A percentile compares a stretch with the other conserved stretches of the same genome.
Conservation (phyloP, 2,888 invertebrate species). For the Lasioglossum morio region DNA sequence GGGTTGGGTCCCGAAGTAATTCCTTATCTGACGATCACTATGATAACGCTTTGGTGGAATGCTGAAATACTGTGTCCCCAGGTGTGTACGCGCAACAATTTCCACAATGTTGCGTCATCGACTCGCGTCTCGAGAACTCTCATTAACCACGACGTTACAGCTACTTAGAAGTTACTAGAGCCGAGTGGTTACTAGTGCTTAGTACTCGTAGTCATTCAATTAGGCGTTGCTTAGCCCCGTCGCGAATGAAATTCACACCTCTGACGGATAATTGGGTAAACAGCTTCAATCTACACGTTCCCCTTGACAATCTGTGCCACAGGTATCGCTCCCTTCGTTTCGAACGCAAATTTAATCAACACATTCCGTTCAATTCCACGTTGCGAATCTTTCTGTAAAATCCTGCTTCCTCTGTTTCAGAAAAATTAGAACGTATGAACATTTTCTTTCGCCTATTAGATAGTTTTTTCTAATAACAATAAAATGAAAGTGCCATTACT, state of each 20-base stretch:
- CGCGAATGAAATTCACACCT: constrained; percentile 36
- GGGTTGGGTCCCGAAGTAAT: background rate
- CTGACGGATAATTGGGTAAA: background rate
- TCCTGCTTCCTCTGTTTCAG: background rate
- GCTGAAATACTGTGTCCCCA: background rate
- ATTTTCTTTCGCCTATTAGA: background rate
- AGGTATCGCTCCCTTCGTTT: background rate
- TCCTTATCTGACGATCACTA: constrained; percentile 19
- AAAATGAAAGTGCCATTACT: no score
- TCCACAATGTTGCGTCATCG: constrained; percentile 11
- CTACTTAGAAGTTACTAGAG: constrained; percentile 42
- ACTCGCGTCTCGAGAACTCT: constrained; percentile 30
- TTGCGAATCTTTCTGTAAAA: background rate
- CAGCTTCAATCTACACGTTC: constrained; percentile 4
- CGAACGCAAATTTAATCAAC: background rate
- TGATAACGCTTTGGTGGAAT: background rate
- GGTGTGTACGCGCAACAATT: constrained; percentile 4
- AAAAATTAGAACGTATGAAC: background rate
- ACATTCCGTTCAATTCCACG: background rate
- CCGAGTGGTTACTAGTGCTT: constrained; percentile 23
- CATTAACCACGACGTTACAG: constrained; percentile 46
- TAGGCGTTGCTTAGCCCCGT: constrained; percentile 21
- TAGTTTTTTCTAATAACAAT: no score
- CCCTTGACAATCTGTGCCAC: constrained; percentile 2
- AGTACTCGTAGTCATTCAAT: constrained; percentile 42